phyloP scores from a whole-genome alignment of 2,888 invertebrate genomes.

The Protonemura montana region DNA sequence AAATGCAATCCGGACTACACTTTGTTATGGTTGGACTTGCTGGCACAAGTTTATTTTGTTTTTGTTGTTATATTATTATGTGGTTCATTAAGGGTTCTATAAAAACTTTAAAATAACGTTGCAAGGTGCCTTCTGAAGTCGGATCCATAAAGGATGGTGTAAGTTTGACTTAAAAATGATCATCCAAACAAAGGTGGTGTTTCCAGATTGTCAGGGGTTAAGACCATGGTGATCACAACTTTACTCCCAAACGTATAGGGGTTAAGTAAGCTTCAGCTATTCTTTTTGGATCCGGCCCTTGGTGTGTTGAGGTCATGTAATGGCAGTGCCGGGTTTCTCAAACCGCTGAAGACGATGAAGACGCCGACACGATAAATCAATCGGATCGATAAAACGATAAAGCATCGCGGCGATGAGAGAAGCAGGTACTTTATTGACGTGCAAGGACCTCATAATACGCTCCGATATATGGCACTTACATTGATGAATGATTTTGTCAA shows the following conservation, averaged over 20 bases:
- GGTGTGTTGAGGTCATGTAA: too few species aligned
- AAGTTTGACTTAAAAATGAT: too few species aligned
- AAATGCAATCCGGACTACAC: not conserved
- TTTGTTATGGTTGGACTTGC: not conserved
- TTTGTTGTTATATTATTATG: not conserved
- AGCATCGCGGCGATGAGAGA: not conserved
- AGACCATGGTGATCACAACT: too few species aligned
- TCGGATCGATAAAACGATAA: not conserved
- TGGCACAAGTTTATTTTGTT: not conserved
- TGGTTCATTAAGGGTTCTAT: not conserved
- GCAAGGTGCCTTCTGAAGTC: not conserved
- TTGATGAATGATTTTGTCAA: constrained; percentile 12
- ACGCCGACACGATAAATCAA: not conserved
- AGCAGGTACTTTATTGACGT: constrained; percentile 7
- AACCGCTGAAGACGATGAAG: not conserved
- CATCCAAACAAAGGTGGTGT: too few species aligned
- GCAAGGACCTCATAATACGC: not conserved
- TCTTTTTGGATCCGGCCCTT: too few species aligned
- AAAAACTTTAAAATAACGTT: not conserved
- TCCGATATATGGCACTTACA: constrained; percentile 7
- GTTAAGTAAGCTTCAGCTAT: too few species aligned
- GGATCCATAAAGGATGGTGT: too few species aligned
- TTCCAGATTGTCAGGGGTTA: too few species aligned
- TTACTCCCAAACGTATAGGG: too few species aligned
- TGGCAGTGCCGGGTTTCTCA: not conserved